Evolutionary conservation across 2,888 invertebrate genomes (phyloP), one percentile per base, ranked within the genome.

Genomic region (Epirrita christyi): DNA sequence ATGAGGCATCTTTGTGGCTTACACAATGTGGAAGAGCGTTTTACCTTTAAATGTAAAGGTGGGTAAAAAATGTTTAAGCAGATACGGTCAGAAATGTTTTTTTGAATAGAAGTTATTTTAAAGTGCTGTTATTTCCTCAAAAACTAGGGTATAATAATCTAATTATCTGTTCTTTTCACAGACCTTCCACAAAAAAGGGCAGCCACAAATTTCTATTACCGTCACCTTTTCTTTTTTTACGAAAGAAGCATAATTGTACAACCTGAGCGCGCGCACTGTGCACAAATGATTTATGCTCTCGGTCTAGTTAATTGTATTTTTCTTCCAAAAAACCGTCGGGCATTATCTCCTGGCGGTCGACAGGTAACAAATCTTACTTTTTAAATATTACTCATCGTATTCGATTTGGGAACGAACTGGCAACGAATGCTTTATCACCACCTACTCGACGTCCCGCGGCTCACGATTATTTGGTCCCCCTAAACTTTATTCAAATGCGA

Each of bases 401-500:
- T 88, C 87, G 90, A 90, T 90, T 90, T 89, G 87, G 88, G 87
- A 90, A 81, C 86, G 84, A 81, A 83, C 85, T 81, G 81, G 82
- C 88, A 88, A 86, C 89, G 88, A 87, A 92, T 91, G 90, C 89
- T 92, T 91, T 91, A 92, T 90, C 90, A 89, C 92, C 92, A 92
- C 92, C 92, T 91, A 92, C 90, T 92, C 89, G 89, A 85, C 85
- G 77, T 88, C 91, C 91, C 90, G 89, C 83, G 80, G 90, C 73
- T 89, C 86, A 83, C 83, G 80, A 82, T 80, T 86, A 80, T 86
- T 80, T 83, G 83, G 87, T 86, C 85, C 91, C 90, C 92, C 88
- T 85, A 91, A 91, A 91, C 87, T 89, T 89, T 88, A 88, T 88
- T 88, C 86, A 86, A 87, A 89, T 88, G 86, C 86, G 85, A 85